Conservation (phyloP, 2,113 vertebrate genomes). For the Argyrosomus japonicus region DNA sequence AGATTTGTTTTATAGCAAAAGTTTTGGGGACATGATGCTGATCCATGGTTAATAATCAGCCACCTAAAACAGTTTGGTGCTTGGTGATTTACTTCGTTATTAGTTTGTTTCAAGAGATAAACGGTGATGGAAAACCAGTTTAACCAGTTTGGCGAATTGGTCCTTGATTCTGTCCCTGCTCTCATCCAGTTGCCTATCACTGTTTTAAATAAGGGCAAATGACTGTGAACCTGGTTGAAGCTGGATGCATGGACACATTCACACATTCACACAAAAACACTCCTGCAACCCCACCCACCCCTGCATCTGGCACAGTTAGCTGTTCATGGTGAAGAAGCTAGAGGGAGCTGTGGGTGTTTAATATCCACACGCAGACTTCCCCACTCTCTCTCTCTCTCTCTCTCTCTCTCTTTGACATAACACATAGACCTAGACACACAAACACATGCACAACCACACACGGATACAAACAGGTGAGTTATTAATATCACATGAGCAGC, state of each 20-base stretch:
- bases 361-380: conserved; percentile 6
- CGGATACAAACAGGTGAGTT: conserved; percentile 69
- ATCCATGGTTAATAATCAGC: neutral
- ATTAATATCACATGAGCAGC: conserved; percentile 75
- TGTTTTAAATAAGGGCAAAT: conserved; percentile 74
- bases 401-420: conserved; percentile 6
- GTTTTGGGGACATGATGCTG: conserved; percentile 2
- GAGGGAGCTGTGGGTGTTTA: conserved; percentile 82
- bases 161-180: conserved; percentile 11
- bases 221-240: conserved; percentile 39
- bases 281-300: neutral
- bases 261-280: conserved; percentile 23
- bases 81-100: conserved; percentile 34
- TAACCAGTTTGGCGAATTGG: conserved; percentile 34
- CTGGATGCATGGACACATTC: conserved; percentile 18
- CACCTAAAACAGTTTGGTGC: conserved; percentile 20
- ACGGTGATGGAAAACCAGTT: conserved; percentile 3
- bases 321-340: conserved; percentile 67
- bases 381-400: neutral
- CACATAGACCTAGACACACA: conserved; percentile 11
- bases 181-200: conserved; percentile 30
- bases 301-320: conserved; percentile 41
- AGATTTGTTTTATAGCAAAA: neutral
- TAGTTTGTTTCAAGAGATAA: conserved; percentile 29
- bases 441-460: conserved; percentile 21